These are phyloP conservation scores for Cyrtorhinus lividipennis DNA, from an alignment of 1,140 invertebrate species.

Conservation along the genomic window DNA sequence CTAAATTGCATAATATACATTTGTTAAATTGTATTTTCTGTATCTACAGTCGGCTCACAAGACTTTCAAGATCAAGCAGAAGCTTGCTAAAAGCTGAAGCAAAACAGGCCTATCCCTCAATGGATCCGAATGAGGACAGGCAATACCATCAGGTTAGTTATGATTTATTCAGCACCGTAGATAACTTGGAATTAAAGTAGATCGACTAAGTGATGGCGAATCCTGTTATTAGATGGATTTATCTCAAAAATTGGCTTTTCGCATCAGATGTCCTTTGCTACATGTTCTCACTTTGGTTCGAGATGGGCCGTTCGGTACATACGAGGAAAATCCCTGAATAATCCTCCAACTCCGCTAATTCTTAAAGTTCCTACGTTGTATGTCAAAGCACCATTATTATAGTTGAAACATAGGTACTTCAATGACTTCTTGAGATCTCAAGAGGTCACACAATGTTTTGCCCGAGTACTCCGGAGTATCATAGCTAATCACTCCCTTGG, in stretches of 20 bases:
- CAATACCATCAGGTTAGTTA: slow-evolving; percentile 87
- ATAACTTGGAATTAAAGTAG: too few relatives aligned
- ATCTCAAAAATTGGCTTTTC: not conserved
- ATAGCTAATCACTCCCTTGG: too few relatives aligned
- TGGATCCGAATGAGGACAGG: slow-evolving; percentile 98
- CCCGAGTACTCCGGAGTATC: too few relatives aligned
- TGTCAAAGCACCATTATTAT: too few relatives aligned
- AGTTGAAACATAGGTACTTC: too few relatives aligned
- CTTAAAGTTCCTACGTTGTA: too few relatives aligned
- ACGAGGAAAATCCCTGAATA: too few relatives aligned
- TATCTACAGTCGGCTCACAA: slow-evolving; percentile 88
- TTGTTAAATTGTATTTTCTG: slow-evolving; percentile 22
- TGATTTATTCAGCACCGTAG: too few relatives aligned
- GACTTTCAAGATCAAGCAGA: slow-evolving; percentile 92
- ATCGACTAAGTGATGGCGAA: not conserved
- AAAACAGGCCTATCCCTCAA: slow-evolving; percentile 96
- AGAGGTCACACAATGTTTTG: too few relatives aligned
- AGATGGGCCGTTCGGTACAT: not conserved
- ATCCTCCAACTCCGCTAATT: too few relatives aligned
- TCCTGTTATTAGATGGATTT: not conserved
- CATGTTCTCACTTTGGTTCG: not conserved
- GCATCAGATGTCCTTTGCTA: not conserved
- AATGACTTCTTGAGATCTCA: too few relatives aligned
- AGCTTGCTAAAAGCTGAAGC: slow-evolving; percentile 96
- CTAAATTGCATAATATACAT: not conserved